Evolutionary conservation across 2,888 invertebrate genomes (phyloP), one percentile per base, ranked within the genome.

Genomic region (Stenolophus ochropezus): DNA sequence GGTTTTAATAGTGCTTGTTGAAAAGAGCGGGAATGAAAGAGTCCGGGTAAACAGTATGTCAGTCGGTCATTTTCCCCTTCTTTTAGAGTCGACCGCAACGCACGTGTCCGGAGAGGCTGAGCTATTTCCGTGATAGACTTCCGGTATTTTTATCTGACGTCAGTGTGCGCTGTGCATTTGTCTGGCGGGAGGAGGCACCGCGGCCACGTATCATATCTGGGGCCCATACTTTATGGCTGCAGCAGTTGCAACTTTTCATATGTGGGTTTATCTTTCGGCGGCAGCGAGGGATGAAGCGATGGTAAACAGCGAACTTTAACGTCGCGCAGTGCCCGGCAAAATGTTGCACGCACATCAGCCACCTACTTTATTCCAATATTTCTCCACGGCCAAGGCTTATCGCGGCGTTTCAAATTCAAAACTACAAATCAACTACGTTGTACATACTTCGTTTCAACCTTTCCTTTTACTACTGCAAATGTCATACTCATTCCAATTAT

Each of bases 191-290:
- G 33, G n/a, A 18, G 21, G 65, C 33, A 69, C 65, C 65, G 21
- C 65, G 18, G 21, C 65, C 8, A 33, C 49, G 56, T 76, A 76
- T 76, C 76, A 76, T 76, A 76, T 76, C 76, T 76, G 58, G 42
- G 47, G 49, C 23, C 65, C 47, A 77, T 77, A 77, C 47, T 77
- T 61, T 77, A 77, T 61, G 49, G 56, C 61, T 61, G 65, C 61
- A 61, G 53, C 65, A 21, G 77, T 77, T 77, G 77, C 77, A 77
- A 77, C 77, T 77, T 77, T 77, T 77, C 77, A 77, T 77, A 61
- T 77, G 77, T 77, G 49, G 49, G 77, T 61, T 77, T 77, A 77
- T 77, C 77, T 77, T 61, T 61, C 65, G 18, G 20, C 16, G 20
- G 47, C 23, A 53, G 56, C 20, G 33, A 16, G 33, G 76, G 33